Evolutionary conservation across 2,797 vertebrate genomes (phyloP), one percentile per base, ranked within the genome.

Genomic region (Petrocephalus sullivani): DNA sequence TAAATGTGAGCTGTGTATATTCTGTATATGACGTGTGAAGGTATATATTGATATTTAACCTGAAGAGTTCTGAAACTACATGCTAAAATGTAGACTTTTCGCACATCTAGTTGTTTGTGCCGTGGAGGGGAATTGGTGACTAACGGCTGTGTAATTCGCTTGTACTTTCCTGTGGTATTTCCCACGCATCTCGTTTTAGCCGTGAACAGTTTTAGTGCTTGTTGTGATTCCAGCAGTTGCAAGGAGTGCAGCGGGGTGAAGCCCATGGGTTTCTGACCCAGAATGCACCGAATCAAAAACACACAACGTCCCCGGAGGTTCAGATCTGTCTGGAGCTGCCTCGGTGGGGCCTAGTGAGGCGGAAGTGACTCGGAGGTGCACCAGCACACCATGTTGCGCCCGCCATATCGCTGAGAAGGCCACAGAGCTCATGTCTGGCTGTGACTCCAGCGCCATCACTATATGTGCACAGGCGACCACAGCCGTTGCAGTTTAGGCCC

Each of bases 61-160:
- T 78, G 16, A 78, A 81, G 75, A 81, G 75, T 81, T 49, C 75
- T 81, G 75, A 81, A 81, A 41, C 75, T 46, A 81, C 71, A 78
- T 67, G 12, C 37, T 78, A 78, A 78, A 49, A 49, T 71, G 37
- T 12, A 37, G 28, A 37, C 23, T 0, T 56, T 54, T 85, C 49
- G 14, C 23, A 54, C 54, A 85, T 23, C 51, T 23, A 33, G n/a
- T 85, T 85, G 10, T 56, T 28, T 85, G 83, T 56, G 21, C 7
- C 21, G 16, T 28, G 54, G 7, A 16, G 21, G 83, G 81, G 83
- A 54, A 56, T 33, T 57, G 75, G 41, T 81, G 54, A 85, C 51
- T 53, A 85, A 33, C 83, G 56, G 83, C 21, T 56, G 41, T 57
- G 83, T 19, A 54, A 56, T 56, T 85, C 8, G 21, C 23, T 10